Evolutionary conservation across 2,888 invertebrate species (phyloP).

Genomic region (Microplitis deprimator): DNA sequence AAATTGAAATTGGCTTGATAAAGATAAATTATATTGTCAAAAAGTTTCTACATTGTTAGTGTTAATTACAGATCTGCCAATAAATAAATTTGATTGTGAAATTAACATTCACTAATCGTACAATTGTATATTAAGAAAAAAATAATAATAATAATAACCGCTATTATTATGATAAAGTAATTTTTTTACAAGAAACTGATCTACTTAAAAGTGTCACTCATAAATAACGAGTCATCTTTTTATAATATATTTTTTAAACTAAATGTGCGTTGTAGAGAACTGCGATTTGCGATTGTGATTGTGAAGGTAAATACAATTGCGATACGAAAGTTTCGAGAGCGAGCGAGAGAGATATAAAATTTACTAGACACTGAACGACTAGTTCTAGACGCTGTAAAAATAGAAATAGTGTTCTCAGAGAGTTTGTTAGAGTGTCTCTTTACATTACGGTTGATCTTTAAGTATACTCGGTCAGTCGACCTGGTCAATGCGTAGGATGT

Average conservation of each 20-base stretch:
- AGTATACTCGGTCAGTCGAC: constrained; percentile 15
- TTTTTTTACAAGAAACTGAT: not conserved
- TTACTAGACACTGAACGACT: constrained; percentile 15
- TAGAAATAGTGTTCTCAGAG: constrained; percentile 2
- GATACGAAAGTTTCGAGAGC: constrained; percentile 38
- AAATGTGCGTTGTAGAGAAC: not conserved
- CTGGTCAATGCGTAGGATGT: not conserved
- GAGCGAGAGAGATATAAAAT: not conserved
- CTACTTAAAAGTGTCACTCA: constrained; percentile 1
- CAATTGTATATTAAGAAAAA: not conserved
- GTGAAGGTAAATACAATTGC: not conserved
- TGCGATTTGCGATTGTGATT: not conserved
- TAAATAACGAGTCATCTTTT: not conserved
- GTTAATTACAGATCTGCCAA: too few relatives aligned
- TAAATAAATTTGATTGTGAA: too few relatives aligned
- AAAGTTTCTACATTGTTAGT: too few relatives aligned
- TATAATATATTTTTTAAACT: not conserved
- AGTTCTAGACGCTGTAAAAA: constrained; percentile 7
- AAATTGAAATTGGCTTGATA: too few relatives aligned
- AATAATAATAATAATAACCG: not conserved
- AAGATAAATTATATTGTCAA: too few relatives aligned
- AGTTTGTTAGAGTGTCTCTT: not conserved
- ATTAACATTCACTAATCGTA: too few relatives aligned
- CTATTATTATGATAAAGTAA: not conserved
- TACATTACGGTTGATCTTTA: not conserved